Base-by-base conservation (phyloP, 2,888 invertebrate genomes). In the Parapristionchus giblindavisi region DNA sequence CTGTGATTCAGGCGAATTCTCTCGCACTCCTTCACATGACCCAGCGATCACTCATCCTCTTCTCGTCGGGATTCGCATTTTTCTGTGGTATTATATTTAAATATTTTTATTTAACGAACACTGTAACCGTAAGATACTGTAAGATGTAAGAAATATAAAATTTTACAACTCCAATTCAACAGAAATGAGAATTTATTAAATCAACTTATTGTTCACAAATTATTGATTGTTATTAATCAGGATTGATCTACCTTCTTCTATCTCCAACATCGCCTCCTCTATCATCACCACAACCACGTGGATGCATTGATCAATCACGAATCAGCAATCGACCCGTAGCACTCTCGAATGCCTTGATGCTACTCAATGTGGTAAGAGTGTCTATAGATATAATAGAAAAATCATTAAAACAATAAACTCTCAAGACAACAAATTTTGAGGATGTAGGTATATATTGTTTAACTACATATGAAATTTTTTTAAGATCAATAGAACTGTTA, bases 281-380 rank as follows among this genome's bases (percentile, higher is more conserved):
- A 17, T 60, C 72, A 4, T 11, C 60, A 21, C 4, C 70, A 0
- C 40, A 29, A 6, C 66, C 51, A n/a, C n/a, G n/a, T n/a, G n/a
- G n/a, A n/a, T n/a, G n/a, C n/a, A n/a, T n/a, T n/a, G n/a, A n/a
- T n/a, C n/a, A n/a, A n/a, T n/a, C n/a, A n/a, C 27, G 63, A 21
- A 63, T 51, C 66, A 66, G 66, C 34, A 29, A n/a, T 11, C 27
- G 38, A n/a, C 78, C 78, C 11, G 40, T 66, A 8, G 65, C 74
- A 17, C 56, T 79, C 2, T 43, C 72, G 14, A 63, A 68, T 36
- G 60, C 65, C 8, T 52, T 79, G n/a, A 79, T 79, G 79, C 34
- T 76, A 21, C 61, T 77, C n/a, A 79, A 79, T 43, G 79, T 77
- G 29, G 79, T 78, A 27, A 73, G 76, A 38, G 17, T 43, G 40